Percentiles rank a stretch among this genome's conserved stretches.
Conservation (phyloP, 2,113 vertebrate species). For the Anguilla japonica region DNA sequence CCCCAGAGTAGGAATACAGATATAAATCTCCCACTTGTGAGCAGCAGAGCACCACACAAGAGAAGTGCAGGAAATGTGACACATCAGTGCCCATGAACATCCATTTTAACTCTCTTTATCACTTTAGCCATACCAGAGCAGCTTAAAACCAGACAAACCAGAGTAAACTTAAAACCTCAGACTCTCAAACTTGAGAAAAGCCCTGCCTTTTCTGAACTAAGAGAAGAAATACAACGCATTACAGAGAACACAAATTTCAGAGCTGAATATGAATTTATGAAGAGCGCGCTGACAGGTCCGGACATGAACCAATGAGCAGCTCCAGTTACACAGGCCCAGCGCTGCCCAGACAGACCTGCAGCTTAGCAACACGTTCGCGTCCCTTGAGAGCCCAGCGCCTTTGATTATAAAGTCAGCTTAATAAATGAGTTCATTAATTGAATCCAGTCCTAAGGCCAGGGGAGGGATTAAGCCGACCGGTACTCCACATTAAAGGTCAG, state of each 20-base stretch:
- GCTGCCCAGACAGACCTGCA: not conserved
- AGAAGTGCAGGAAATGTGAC: not conserved
- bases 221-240: not conserved
- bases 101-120: not conserved
- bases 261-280: not conserved
- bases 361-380: not conserved
- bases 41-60: not conserved
- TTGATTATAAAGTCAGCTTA: not conserved
- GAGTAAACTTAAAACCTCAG: not conserved
- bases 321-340: not conserved
- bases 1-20: not conserved
- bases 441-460: not conserved
- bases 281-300: not conserved
- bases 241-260: not conserved
- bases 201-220: not conserved
- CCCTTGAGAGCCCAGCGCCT: not conserved
- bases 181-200: not conserved
- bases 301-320: not conserved
- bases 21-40: not conserved
- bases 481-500: not conserved
- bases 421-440: not conserved
- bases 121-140: not conserved
- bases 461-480: not conserved
- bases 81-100: not conserved
- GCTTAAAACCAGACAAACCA: not conserved